These are phyloP conservation scores for Mixornis gularis DNA, from an alignment of 2,113 vertebrate genomes.

Conservation along the genomic window DNA sequence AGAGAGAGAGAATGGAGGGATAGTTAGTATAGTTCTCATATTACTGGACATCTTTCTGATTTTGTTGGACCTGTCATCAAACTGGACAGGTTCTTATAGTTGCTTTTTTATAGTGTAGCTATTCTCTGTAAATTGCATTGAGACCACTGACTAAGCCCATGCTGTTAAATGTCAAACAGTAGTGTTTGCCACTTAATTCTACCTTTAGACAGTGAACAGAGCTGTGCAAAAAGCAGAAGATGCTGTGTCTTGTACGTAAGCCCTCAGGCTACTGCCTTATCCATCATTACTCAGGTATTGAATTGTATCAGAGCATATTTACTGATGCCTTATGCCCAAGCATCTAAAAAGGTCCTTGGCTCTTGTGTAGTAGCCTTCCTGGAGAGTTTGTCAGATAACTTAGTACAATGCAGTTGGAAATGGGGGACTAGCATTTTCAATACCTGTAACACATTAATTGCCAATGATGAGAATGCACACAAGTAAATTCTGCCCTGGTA, in stretches of 20 bases:
- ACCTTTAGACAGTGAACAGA: background rate
- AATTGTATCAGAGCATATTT: background rate
- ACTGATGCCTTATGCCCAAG: background rate
- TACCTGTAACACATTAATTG: background rate
- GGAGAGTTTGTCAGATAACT: background rate
- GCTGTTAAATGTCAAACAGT: background rate
- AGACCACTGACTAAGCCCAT: background rate
- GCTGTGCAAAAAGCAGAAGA: background rate
- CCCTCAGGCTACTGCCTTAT: background rate
- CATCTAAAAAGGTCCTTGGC: background rate
- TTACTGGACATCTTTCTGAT: background rate
- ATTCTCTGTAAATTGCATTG: background rate
- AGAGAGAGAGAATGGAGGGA: background rate
- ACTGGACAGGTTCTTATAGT: background rate
- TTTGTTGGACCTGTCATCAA: background rate
- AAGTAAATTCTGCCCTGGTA: background rate
- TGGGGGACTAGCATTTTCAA: background rate
- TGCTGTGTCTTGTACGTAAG: accelerated
- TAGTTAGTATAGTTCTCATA: background rate
- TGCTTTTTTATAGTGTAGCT: background rate
- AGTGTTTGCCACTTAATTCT: background rate
- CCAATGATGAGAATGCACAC: background rate
- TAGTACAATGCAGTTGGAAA: background rate
- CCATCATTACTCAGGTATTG: accelerated
- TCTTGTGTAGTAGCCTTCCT: background rate